Evolutionary conservation across 2,888 invertebrate species (phyloP), one percentile per base, ranked within the genome.

Genomic region (Paralinhomoeus sp.): DNA sequence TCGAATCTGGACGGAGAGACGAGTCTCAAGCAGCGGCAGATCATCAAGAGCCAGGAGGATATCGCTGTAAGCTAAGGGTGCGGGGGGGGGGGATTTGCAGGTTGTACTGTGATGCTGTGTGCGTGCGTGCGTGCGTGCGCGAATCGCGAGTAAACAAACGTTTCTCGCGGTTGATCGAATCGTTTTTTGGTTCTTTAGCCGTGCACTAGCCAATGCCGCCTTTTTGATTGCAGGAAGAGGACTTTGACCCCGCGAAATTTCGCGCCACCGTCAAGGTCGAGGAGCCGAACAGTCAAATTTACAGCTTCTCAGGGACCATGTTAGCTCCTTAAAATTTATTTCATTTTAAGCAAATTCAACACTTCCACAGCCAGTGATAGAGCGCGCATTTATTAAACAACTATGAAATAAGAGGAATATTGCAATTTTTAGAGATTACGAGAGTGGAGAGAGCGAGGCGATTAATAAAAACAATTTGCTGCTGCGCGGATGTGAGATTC

Each of bases 1-100:
- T 82, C 84, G 61, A 89, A 91, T 67, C 70, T 91, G 58, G 91
- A 91, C 61, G 91, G 91, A 13, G 91, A 91, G 67, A 81, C 83
- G 39, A 91, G 89, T 67, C 71, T 91, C 48, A 91, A 91, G 64
- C 83, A 85, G 62, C 72, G 89, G 52, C 75, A 81, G 62, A 80
- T 82, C 39, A 77, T 76, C n/a, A 66, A 75, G 15, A 43, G 45
- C 35, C 39, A 34, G 37, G 37, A 37, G 24, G 41, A 24, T 23
- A 5, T 36, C 36, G 17, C 5, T 12, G 20, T 20, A 27, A 12
- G 27, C 12, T 27, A 12, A 27, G 9, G 17, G 17, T 33, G 33
- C n/a, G n/a, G n/a, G n/a, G n/a, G n/a, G n/a, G n/a, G n/a, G n/a
- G n/a, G n/a, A n/a, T n/a, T n/a, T n/a, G n/a, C n/a, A n/a, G n/a